Percentiles rank a stretch among this genome's conserved stretches.
Conservation (phyloP, 2,113 vertebrate species). For the Actenoides hombroni region DNA sequence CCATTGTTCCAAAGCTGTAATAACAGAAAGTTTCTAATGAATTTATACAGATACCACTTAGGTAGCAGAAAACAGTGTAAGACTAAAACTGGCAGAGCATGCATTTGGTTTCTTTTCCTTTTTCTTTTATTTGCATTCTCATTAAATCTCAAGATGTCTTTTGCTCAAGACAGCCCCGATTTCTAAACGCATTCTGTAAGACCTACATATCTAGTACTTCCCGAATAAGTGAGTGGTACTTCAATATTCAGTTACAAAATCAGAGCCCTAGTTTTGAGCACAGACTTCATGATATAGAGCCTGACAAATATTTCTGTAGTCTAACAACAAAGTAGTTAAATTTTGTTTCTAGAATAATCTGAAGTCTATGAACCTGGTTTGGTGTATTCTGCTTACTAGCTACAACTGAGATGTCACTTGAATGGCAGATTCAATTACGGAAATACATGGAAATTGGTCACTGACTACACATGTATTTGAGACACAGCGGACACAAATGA, state of each 20-base stretch:
- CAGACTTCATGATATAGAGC: background rate
- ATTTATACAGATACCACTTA: background rate
- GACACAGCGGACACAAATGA: background rate
- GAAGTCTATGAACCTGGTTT: background rate
- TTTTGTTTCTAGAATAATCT: background rate
- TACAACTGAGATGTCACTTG: background rate
- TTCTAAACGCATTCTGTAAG: background rate
- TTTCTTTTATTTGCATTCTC: background rate
- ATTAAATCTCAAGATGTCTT: background rate
- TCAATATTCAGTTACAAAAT: background rate
- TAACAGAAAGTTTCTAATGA: background rate
- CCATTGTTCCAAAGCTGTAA: background rate
- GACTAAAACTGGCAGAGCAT: background rate
- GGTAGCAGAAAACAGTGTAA: background rate
- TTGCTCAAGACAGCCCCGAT: background rate
- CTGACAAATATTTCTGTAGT: background rate
- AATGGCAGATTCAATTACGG: background rate
- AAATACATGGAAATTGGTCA: background rate
- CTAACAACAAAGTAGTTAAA: background rate
- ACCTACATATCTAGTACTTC: background rate
- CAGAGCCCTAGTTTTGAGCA: background rate
- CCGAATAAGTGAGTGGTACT: fast-evolving
- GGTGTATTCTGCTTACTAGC: background rate
- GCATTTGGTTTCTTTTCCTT: background rate
- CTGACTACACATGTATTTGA: background rate